Evolutionary conservation across 2,797 vertebrate genomes (phyloP), one percentile per base, ranked within the genome.

Genomic region (Cirrhinus molitorella): DNA sequence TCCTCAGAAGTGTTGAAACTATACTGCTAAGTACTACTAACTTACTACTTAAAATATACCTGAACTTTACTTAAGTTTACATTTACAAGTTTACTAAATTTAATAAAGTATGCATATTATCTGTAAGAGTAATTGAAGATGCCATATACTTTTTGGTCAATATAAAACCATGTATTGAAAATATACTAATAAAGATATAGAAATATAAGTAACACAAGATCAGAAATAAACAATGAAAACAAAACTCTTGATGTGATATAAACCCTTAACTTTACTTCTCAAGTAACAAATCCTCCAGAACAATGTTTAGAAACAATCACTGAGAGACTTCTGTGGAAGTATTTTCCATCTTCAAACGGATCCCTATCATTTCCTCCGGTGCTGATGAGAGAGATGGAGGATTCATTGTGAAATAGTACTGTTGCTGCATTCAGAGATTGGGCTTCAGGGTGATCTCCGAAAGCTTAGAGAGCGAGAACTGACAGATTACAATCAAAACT

Each of bases 401-500:
- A n/a, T 55, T 21, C 53, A 11, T n/a, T n/a, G 53, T 55, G 21
- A 57, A 57, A 12, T n/a, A 10, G 9, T 55, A 21, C 53, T n/a
- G 21, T 55, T 21, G 21, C 53, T 55, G 51, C 53, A 11, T 55
- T 55, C 53, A 55, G 68, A 73, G 25, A 72, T 16, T 12, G 5
- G 9, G 67, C 70, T 73, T 34, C 47, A 73, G 63, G 65, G 63
- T 55, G 63, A 67, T 79, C 63, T 79, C 63, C 31, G 8, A 51
- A 40, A 40, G 16, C 63, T 68, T 47, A 25, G 31, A 28, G 75
- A 61, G 53, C 14, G 5, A 76, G 74, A 76, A 6, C 23, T 76
- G 74, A 77, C 17, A 28, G 75, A 79, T 79, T 68, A 19, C 77
- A 40, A 68, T 79, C 78, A 68, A 40, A 68, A 37, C 47, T 34